These are phyloP conservation scores for Acanthornis magna DNA, from an alignment of 2,797 vertebrate species.

Conservation along the genomic window DNA sequence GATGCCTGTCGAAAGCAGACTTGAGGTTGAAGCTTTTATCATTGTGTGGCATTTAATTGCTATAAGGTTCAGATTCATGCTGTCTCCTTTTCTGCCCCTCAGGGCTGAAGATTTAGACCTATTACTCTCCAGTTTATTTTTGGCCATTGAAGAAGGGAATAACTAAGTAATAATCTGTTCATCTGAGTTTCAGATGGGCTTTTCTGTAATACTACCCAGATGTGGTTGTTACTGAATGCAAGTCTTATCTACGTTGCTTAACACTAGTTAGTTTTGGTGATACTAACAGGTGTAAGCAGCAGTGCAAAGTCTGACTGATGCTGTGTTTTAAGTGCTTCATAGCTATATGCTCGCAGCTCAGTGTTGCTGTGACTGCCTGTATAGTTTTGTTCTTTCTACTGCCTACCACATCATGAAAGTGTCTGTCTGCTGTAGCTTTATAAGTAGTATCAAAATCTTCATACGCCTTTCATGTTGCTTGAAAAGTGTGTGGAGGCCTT, in stretches of 20 bases:
- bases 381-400: background rate
- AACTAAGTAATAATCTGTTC: background rate
- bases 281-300: background rate
- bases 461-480: background rate
- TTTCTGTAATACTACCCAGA: background rate
- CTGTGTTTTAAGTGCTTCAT: background rate
- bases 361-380: background rate
- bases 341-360: background rate
- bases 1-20: background rate
- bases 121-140: background rate
- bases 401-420: background rate
- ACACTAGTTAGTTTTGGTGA: background rate
- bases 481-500: background rate
- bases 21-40: background rate
- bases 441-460: background rate
- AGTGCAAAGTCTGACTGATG: background rate
- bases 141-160: background rate
- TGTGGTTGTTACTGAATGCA: background rate
- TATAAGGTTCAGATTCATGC: background rate
- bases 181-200: background rate
- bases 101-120: background rate
- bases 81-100: background rate
- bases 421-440: background rate
- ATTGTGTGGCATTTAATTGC: background rate
- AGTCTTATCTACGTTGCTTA: background rate